Evolutionary conservation across 2,888 invertebrate species (phyloP), one percentile per base, ranked within the genome.

Genomic region (Drosophila paracracens): DNA sequence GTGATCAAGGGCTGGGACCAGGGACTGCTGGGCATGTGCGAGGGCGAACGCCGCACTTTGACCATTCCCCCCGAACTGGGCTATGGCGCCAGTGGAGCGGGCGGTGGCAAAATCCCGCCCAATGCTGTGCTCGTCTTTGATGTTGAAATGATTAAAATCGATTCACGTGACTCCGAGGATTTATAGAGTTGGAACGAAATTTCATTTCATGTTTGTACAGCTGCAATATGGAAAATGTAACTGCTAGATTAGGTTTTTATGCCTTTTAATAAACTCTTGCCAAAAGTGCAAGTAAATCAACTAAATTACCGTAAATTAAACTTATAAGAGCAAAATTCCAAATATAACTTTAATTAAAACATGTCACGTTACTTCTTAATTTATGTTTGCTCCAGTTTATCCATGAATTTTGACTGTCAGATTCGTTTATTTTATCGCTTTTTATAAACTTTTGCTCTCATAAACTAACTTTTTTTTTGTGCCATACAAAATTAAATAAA

Each of bases 1-100:
- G 97, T 97, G 4, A 98, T 98, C 80, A 97, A 96, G 92, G 98
- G 98, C 48, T 98, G 97, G 98, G 98, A 98, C 84, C 97, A 97
- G 93, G 98, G 98, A 0, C 94, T 98, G 2, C 94, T 97, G 72
- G 97, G 96, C 58, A 97, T 97, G 97, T 98, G 97, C 93, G 96
- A 96, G 91, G 97, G 97, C 50, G 97, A 98, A 92, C 96, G 97
- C 91, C 94, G 98, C 61, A 97, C 97, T 91, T 94, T 98, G 48
- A 96, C 97, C 5, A 97, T 98, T 86, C 97, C 98, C 18, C 95
- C 98, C 13, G 96, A 97, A 84, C 93, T 98, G 77, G 98, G 96
- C 0, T 98, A 98, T 92, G 98, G 98, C 51, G 95, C 95, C 65
- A 94, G 94, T 60, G 98, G 98, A 61, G 96, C 97, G 4, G 96